Percentiles rank a stretch among this genome's conserved stretches.
Conservation (phyloP, 2,797 vertebrate genomes). For the Lemur catta region DNA sequence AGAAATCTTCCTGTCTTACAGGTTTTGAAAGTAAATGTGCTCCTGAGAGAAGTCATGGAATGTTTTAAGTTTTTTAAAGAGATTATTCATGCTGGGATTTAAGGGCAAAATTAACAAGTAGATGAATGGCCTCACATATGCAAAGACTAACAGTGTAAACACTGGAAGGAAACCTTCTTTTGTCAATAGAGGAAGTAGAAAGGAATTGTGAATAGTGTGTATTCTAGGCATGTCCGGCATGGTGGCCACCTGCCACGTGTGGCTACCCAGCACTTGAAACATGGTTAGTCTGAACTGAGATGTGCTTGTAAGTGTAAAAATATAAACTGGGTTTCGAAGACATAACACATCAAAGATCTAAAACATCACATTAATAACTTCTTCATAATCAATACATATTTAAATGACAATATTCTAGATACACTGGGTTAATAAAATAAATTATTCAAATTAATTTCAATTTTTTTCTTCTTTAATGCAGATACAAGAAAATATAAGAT, state of each 20-base stretch:
- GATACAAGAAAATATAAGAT: background rate
- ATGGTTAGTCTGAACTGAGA: background rate
- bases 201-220: background rate
- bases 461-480: background rate
- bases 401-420: background rate
- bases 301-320: background rate
- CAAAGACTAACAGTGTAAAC: background rate
- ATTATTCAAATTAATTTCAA: background rate
- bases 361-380: background rate
- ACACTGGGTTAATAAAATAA: background rate
- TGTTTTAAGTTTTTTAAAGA: background rate
- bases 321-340: background rate
- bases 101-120: background rate
- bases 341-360: background rate
- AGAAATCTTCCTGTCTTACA: background rate
- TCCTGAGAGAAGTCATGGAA: background rate
- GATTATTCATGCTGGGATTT: background rate
- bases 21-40: conserved; percentile 23
- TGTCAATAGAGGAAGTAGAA: background rate
- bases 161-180: background rate
- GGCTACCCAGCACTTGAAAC: background rate
- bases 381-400: background rate
- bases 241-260: background rate
- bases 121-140: background rate
- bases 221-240: background rate